Evolutionary conservation across 1,140 invertebrate genomes (phyloP).

Genomic region (Psix sp.): DNA sequence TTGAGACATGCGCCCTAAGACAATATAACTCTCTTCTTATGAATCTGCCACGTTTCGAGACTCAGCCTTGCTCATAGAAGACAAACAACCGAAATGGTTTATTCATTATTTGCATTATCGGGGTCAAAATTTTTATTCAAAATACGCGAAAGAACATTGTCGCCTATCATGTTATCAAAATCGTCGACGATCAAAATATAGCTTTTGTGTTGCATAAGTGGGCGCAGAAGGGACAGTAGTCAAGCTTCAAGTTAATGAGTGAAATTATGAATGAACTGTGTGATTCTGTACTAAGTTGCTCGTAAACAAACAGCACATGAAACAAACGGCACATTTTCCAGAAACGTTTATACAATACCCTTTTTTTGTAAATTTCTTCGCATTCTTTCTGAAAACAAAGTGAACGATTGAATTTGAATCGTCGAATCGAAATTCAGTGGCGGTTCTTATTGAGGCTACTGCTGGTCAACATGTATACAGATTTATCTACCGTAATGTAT

Average conservation of each 20-base stretch:
- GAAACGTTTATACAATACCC: conserved; percentile 84
- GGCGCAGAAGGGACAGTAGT: conserved; percentile 65
- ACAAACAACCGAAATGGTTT: too few species aligned
- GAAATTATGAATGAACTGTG: conserved; percentile 67
- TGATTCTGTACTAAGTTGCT: conserved; percentile 68
- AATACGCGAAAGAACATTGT: too few species aligned
- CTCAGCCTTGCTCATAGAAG: too few species aligned
- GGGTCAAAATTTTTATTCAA: too few species aligned
- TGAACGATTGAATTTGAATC: conserved; percentile 70
- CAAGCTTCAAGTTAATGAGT: conserved; percentile 70
- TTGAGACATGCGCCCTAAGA: conserved; percentile 24
- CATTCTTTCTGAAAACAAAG: conserved; percentile 87
- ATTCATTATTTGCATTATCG: too few species aligned
- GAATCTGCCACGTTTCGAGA: too few species aligned
- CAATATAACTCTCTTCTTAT: not conserved
- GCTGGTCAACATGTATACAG: not conserved
- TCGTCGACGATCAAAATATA: conserved; percentile 42
- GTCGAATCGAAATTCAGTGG: conserved; percentile 1
- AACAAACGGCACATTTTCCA: conserved; percentile 77
- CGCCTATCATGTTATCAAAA: conserved; percentile 9
- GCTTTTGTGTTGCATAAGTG: conserved; percentile 58
- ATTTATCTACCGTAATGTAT: too few species aligned
- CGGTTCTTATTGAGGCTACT: conserved; percentile 15
- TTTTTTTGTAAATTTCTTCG: conserved; percentile 88
- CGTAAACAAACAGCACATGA: conserved; percentile 74